phyloP scores from a whole-genome alignment of 2,113 vertebrate species.

The Albula glossodonta region DNA sequence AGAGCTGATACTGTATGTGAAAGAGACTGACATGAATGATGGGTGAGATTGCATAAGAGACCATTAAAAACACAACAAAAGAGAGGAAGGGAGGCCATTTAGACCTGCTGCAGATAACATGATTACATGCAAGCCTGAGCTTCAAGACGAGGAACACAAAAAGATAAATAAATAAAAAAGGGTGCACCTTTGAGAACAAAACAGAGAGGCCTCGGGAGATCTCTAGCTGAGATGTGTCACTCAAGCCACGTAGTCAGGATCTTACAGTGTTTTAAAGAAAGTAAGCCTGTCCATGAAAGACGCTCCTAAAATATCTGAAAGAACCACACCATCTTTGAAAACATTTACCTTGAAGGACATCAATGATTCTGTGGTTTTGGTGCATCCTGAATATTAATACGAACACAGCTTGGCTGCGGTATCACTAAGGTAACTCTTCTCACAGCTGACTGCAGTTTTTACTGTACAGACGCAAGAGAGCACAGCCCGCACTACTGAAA shows the following conservation, averaged over 20 bases:
- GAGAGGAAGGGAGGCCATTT: not conserved
- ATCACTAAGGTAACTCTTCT: not conserved
- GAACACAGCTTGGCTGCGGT: not conserved
- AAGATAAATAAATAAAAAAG: not conserved
- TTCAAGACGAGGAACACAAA: not conserved
- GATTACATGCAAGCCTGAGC: not conserved
- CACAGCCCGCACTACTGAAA: not conserved
- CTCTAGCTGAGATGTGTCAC: not conserved
- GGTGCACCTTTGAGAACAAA: not conserved
- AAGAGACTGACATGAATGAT: constrained; percentile 39
- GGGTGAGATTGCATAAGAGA: not conserved
- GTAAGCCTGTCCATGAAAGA: not conserved
- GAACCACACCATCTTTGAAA: not conserved
- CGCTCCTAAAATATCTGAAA: not conserved
- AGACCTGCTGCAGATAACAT: not conserved
- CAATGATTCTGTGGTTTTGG: not conserved
- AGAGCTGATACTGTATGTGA: constrained; percentile 46
- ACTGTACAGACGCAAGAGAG: not conserved
- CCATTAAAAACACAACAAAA: not conserved
- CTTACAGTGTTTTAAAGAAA: not conserved
- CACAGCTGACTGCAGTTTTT: not conserved
- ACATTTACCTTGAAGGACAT: not conserved
- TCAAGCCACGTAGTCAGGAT: not conserved
- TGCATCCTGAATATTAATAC: not conserved
- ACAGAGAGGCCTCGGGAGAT: not conserved